phyloP scores from a whole-genome alignment of 2,888 invertebrate genomes.

The Colletes collaris region DNA sequence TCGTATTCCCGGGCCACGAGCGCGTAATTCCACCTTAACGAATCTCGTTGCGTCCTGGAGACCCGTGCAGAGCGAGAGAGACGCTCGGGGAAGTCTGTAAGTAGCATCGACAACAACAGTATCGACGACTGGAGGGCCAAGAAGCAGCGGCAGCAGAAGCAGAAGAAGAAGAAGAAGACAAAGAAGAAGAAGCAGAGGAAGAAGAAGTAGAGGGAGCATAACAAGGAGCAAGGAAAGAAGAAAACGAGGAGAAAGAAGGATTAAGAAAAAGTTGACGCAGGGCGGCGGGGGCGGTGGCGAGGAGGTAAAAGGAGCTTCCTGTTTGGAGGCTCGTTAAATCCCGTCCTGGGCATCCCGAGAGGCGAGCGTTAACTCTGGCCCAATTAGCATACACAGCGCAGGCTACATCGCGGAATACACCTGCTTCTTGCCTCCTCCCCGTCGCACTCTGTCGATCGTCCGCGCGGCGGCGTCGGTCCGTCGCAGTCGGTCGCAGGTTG shows the following conservation, averaged over 20 bases:
- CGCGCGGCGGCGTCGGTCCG: constrained; percentile 1
- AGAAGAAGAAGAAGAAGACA: constrained; percentile 18
- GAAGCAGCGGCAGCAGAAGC: constrained; percentile 14
- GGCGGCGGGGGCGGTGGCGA: constrained; percentile 43
- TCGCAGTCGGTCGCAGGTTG: constrained; percentile 64
- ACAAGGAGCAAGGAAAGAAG: constrained; percentile 35
- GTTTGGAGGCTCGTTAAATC: constrained; percentile 81
- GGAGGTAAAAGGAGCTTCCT: constrained; percentile 71
- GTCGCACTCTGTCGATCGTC: constrained; percentile 6
- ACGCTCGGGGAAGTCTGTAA: constrained; percentile 22
- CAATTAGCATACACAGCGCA: constrained; percentile 81
- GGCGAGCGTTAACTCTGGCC: constrained; percentile 78
- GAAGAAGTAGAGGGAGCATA: constrained; percentile 24
- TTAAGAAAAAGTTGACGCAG: constrained; percentile 45
- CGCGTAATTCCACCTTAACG: constrained; percentile 74
- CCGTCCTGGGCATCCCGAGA: constrained; percentile 71
- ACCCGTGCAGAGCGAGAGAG: background rate
- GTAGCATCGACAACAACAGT: constrained; percentile 55
- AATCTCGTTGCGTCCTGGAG: constrained; percentile 63
- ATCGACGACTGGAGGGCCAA: constrained; percentile 49
- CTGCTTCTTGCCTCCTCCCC: constrained; percentile 69
- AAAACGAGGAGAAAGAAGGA: constrained; percentile 49
- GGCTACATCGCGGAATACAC: constrained; percentile 78
- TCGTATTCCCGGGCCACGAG: constrained; percentile 73
- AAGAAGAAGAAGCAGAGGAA: constrained; percentile 41